These are phyloP conservation scores for Sardina pilchardus DNA, from an alignment of 2,113 vertebrate genomes.

Conservation along the genomic window DNA sequence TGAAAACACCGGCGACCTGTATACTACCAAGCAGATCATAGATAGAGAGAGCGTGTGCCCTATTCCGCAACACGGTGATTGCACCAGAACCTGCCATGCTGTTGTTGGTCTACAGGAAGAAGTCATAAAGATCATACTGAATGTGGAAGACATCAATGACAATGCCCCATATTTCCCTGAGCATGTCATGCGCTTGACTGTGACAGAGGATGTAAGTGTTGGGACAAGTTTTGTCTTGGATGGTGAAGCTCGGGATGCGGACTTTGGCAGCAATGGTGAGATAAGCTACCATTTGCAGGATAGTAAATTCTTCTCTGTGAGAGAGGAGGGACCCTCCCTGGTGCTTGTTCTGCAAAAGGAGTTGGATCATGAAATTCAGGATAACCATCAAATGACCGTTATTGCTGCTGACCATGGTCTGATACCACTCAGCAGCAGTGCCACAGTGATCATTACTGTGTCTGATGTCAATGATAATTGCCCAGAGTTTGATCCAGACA, in stretches of 20 bases:
- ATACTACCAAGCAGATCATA: constrained; percentile 64
- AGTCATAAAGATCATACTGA: constrained; percentile 64
- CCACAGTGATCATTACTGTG: constrained; percentile 65
- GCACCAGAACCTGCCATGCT: constrained; percentile 59
- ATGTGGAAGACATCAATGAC: constrained; percentile 75
- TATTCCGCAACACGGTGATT: constrained; percentile 53
- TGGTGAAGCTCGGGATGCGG: constrained; percentile 64
- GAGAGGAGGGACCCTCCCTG: constrained; percentile 42
- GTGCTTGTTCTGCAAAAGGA: constrained; percentile 59
- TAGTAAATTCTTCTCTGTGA: constrained; percentile 61
- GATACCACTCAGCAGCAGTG: constrained; percentile 59
- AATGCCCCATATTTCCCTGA: constrained; percentile 69
- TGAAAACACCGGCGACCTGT: constrained; percentile 66
- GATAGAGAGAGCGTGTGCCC: constrained; percentile 71
- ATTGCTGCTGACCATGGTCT: constrained; percentile 62
- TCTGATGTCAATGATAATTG: constrained; percentile 76
- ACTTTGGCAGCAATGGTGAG: constrained; percentile 63
- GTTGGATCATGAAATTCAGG: constrained; percentile 68
- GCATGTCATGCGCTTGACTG: constrained; percentile 58
- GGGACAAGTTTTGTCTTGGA: constrained; percentile 66
- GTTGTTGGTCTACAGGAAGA: constrained; percentile 57
- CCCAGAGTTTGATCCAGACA: constrained; percentile 64
- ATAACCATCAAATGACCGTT: constrained; percentile 60
- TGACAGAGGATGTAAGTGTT: constrained; percentile 64
- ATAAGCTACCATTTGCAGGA: constrained; percentile 64